Conservation (phyloP, 30 jellyfish, hydroid and myxozoan genomes). For the Hydractinia echinata region DNA sequence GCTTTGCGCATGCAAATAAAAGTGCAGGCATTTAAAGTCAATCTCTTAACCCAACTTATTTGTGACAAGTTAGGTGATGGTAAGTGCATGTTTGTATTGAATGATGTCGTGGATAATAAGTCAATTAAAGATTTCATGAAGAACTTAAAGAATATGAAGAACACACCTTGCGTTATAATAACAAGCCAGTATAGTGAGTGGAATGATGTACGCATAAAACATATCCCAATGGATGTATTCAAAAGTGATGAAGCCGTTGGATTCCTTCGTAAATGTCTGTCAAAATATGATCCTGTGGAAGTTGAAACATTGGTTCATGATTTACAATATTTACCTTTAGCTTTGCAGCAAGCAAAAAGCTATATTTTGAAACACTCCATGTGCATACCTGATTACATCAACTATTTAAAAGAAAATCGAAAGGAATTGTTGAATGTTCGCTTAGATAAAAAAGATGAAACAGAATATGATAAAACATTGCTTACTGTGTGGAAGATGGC, state of each 20-base stretch:
- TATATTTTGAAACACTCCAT: constrained; percentile 30
- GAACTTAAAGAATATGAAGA: background rate
- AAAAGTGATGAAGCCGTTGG: constrained; percentile 28
- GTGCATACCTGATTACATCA: constrained; percentile 13
- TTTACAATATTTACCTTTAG: constrained; percentile 54
- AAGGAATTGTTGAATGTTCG: constrained; percentile 23
- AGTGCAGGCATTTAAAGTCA: background rate
- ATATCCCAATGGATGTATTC: constrained; percentile 25
- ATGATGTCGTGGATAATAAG: constrained; percentile 41
- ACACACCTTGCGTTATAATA: constrained; percentile 19
- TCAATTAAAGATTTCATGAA: constrained; percentile 28
- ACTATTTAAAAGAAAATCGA: constrained; percentile 24
- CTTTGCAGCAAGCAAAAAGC: constrained; percentile 58
- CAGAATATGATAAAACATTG: constrained; percentile 10
- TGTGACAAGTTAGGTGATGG: too few species aligned
- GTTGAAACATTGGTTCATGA: constrained; percentile 23
- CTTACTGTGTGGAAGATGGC: constrained; percentile 46
- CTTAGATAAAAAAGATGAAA: constrained; percentile 1
- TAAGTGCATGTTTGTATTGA: constrained; percentile 39
- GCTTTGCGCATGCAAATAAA: background rate
- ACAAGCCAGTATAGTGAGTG: constrained; percentile 43
- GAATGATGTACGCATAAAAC: constrained; percentile 13
- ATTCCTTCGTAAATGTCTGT: background rate
- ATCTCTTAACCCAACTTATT: constrained; percentile 8
- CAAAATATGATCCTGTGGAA: constrained; percentile 11